Evolutionary conservation across 2,888 invertebrate species (phyloP), one percentile per base, ranked within the genome.

Genomic region (Cantharis rustica): DNA sequence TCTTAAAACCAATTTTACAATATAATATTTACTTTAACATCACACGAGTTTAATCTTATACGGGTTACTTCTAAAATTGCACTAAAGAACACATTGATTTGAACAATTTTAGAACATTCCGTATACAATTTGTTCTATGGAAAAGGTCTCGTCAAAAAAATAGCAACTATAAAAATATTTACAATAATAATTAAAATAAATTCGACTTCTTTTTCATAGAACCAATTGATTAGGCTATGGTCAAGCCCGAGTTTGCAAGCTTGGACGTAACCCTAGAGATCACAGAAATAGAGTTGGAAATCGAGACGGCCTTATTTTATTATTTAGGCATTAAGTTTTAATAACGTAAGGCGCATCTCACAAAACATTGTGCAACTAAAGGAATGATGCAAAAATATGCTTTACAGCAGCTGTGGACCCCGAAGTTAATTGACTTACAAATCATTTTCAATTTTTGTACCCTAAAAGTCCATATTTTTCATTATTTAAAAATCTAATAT

Each of bases 261-360:
- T 47, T 47, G 47, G 47, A 47, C 47, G 47, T 47, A 47, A 47
- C 47, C 47, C 70, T 68, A 86, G 88, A 88, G 88, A 88, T 88
- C 88, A 88, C 88, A 88, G 88, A 87, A 87, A 87, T 83, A 86
- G 86, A 87, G 87, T 87, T 87, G 87, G 87, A 87, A 86, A 81
- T 81, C 72, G 72, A 74, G 74, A 68, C 76, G 73, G 75, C 77
- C 76, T 75, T 77, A 47, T 71, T 47, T 64, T 73, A 72, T 31
- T 72, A 71, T 71, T 61, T 72, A 66, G 61, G 15, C 68, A 71
- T 73, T 68, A 62, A 68, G 47, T 47, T 47, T 47, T 69, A 76
- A 75, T 75, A 68, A 68, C 62, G 66, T 77, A 47, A 47, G n/a
- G 47, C 47, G 47, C 47, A 47, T 47, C 47, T 47, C 69, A 62